Evolutionary conservation across 2,797 vertebrate species (phyloP), one percentile per base, ranked within the genome.

Genomic region (Sphenodon punctatus): DNA sequence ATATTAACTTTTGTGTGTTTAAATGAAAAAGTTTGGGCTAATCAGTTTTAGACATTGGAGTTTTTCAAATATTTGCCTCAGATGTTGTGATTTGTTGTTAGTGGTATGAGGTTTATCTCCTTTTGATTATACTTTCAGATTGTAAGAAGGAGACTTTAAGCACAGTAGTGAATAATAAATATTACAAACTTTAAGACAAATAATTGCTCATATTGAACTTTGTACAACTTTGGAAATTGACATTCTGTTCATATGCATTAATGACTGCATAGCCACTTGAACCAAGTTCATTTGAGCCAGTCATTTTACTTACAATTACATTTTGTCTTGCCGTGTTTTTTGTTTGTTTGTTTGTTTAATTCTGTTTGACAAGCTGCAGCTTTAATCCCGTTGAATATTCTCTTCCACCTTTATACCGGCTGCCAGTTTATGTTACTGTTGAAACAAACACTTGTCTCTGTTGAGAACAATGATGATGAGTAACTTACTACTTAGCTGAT

Each of bases 51-150:
- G 79, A 71, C 20, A 34, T 78, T 75, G 65, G 75, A 2, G 2
- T 25, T 82, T 75, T 89, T 79, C 68, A 82, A 79, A 72, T 63
- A 34, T 46, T 14, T 82, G 5, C 42, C 73, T 10, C 49, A 80
- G 65, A 64, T 87, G 78, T 78, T 90, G 34, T 41, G 59, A 4
- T 83, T 79, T 53, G 58, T 7, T 59, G 19, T 42, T 79, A 49
- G 42, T 74, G 12, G 74, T 53, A 69, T 4, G 1, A 48, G 34
- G 20, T 66, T 17, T 41, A 67, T 49, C 45, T 59, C 14, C 55
- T 81, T 71, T 78, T 72, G 73, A 46, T 42, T 10, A 7, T 2
- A 0, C 6, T 65, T 8, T 48, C 27, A 6, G 27, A 36, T 32
- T 45, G 17, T 60, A 51, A 80, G 45, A 1, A 8, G 15, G 64